phyloP scores from a whole-genome alignment of 2,888 invertebrate species.

The Diarsia dahlii region DNA sequence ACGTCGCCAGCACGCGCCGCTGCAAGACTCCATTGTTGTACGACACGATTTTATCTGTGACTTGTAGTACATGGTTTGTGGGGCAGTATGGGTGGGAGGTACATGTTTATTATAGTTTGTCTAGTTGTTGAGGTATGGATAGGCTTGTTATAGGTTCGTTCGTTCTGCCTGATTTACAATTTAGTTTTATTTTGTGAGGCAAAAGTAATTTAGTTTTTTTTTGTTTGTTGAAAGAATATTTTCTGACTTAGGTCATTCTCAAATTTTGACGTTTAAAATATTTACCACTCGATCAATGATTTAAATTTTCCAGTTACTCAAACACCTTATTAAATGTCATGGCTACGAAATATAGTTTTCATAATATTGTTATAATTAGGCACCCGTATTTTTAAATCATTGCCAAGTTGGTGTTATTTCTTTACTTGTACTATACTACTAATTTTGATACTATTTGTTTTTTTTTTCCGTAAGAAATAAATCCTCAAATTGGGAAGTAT shows the following conservation, averaged over 20 bases:
- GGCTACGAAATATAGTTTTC: not conserved
- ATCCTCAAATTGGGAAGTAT: too few species aligned
- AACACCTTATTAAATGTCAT: not conserved
- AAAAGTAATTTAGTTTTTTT: too few species aligned
- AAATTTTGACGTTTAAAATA: not conserved
- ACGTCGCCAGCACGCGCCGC: conserved; percentile 87
- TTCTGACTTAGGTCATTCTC: not conserved
- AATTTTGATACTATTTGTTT: too few species aligned
- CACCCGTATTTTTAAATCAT: not conserved
- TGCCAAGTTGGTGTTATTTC: too few species aligned
- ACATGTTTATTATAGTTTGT: conserved; percentile 19
- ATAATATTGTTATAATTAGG: not conserved
- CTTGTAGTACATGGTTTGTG: conserved; percentile 13
- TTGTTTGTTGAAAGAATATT: not conserved
- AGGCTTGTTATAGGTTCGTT: not conserved
- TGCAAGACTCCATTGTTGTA: conserved; percentile 68
- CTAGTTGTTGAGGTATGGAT: not conserved
- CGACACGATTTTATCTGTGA: conserved; percentile 60
- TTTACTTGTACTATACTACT: too few species aligned
- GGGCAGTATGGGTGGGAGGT: not conserved
- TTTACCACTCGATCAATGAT: not conserved
- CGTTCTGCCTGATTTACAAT: not conserved
- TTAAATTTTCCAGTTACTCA: not conserved
- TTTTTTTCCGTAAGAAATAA: too few species aligned
- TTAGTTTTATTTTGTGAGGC: too few species aligned